Percentiles rank a stretch among this genome's conserved stretches.
Evolutionary conservation across 2,888 invertebrate genomes (phyloP).

Genomic region (Drosophila kambysellisi): DNA sequence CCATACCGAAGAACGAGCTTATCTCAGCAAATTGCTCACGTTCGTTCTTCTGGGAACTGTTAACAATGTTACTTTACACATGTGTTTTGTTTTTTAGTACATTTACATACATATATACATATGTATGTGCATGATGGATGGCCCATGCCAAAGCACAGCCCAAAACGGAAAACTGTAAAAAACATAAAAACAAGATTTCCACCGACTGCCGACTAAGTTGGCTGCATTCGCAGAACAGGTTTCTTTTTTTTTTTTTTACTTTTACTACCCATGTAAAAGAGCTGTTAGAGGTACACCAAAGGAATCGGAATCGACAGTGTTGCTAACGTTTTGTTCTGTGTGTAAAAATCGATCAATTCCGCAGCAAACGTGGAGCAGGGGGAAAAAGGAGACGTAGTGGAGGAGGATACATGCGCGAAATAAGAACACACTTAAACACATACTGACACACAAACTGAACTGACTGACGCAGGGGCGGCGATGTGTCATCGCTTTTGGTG

Average conservation of each 20-base stretch:
- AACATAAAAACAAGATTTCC: conserved; percentile 66
- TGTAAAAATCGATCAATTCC: conserved; percentile 74
- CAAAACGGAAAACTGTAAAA: conserved; percentile 73
- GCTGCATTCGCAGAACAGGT: conserved; percentile 76
- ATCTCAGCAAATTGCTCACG: conserved; percentile 69
- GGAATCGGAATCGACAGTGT: conserved; percentile 44
- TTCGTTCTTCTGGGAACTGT: conserved; percentile 68
- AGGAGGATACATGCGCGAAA: conserved; percentile 75
- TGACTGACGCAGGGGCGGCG: conserved; percentile 54
- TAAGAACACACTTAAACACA: conserved; percentile 14
- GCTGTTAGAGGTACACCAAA: conserved; percentile 48
- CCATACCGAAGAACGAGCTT: conserved; percentile 36
- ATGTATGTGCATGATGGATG: conserved; percentile 38
- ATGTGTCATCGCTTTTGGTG: conserved; percentile 75
- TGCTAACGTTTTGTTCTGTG: conserved; percentile 41
- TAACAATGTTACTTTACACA: conserved; percentile 59
- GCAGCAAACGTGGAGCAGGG: conserved; percentile 27
- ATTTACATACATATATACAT: conserved; percentile 2
- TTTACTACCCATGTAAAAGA: conserved; percentile 40
- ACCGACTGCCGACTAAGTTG: conserved; percentile 23
- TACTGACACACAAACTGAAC: conserved; percentile 43
- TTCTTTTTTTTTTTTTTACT: conserved; percentile 56
- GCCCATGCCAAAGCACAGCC: conserved; percentile 59
- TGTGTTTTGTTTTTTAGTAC: conserved; percentile 29
- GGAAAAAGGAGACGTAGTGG: conserved; percentile 38